Percentiles rank a stretch among this genome's conserved stretches.
phyloP scores from a whole-genome alignment of 2,888 invertebrate species.

The Proisotoma minuta region DNA sequence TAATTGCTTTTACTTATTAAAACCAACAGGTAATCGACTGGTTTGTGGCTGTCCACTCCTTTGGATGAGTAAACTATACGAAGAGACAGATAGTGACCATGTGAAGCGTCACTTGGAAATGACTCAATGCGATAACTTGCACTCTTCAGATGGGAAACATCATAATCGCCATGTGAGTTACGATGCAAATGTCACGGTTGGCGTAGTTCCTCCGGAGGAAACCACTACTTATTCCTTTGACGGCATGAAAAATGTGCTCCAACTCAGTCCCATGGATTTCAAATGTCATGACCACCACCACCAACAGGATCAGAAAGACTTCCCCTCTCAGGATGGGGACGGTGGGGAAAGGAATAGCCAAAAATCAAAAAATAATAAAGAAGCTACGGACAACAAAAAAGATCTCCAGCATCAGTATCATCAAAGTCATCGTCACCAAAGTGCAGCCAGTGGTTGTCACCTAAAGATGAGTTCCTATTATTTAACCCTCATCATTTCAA shows the following conservation, averaged over 20 bases:
- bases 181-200: conserved; percentile 26
- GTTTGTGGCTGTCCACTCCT: conserved; percentile 75
- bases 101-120: conserved; percentile 28
- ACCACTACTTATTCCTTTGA: conserved; percentile 40
- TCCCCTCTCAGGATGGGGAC: neutral
- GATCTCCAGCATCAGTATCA: conserved; percentile 17
- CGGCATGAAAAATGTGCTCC: conserved; percentile 27
- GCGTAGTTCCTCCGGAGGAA: conserved; percentile 31
- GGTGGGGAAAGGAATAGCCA: conserved; percentile 6
- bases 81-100: conserved; percentile 59
- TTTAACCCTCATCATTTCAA: no score
- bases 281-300: conserved; percentile 26
- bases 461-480: no score
- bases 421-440: conserved; percentile 9
- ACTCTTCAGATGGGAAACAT: neutral
- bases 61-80: conserved; percentile 71
- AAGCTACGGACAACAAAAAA: conserved; percentile 10
- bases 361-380: conserved; percentile 7
- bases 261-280: conserved; percentile 34
- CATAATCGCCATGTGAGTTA: conserved; percentile 5
- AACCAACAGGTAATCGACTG: conserved; percentile 75
- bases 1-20: no score
- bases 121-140: conserved; percentile 32
- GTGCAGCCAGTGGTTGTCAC: no score
- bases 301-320: neutral